A percentile compares a stretch with the other conserved stretches of the same genome.
Evolutionary conservation across 1,140 invertebrate species (phyloP).

Genomic region (Druon quercuslanigerum): DNA sequence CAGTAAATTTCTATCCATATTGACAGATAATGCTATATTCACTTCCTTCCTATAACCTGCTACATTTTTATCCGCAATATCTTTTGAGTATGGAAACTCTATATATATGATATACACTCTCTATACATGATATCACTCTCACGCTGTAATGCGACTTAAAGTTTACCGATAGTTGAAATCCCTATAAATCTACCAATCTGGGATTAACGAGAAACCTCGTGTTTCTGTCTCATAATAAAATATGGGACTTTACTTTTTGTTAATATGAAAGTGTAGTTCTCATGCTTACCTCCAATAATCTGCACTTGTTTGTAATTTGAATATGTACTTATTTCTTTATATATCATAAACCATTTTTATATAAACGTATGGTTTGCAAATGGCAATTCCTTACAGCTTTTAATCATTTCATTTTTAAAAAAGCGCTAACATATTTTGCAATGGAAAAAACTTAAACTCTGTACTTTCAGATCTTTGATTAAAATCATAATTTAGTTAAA

Average conservation of each 20-base stretch:
- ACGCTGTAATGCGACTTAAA: neutral
- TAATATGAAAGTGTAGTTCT: conserved; percentile 11
- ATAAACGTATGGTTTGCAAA: too few species aligned
- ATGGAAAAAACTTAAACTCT: too few species aligned
- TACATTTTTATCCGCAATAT: conserved; percentile 24
- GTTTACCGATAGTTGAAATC: neutral
- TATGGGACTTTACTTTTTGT: conserved; percentile 5
- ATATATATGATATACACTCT: neutral
- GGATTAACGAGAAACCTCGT: conserved; percentile 19
- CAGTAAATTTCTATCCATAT: conserved; percentile 2
- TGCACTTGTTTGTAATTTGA: too few species aligned
- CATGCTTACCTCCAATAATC: too few species aligned
- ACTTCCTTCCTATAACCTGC: conserved; percentile 6
- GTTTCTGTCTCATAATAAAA: conserved; percentile 19
- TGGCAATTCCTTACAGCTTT: too few species aligned
- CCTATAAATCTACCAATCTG: conserved; percentile 28
- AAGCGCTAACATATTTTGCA: too few species aligned
- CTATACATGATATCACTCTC: conserved; percentile 2
- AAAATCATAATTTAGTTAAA: too few species aligned
- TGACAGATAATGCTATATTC: neutral
- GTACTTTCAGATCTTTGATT: too few species aligned
- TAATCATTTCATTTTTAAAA: too few species aligned
- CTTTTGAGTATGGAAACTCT: neutral
- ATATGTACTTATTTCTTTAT: too few species aligned
- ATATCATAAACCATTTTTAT: too few species aligned